Evolutionary conservation across 2,113 vertebrate genomes (phyloP).

Genomic region (Psittacara wagleri): DNA sequence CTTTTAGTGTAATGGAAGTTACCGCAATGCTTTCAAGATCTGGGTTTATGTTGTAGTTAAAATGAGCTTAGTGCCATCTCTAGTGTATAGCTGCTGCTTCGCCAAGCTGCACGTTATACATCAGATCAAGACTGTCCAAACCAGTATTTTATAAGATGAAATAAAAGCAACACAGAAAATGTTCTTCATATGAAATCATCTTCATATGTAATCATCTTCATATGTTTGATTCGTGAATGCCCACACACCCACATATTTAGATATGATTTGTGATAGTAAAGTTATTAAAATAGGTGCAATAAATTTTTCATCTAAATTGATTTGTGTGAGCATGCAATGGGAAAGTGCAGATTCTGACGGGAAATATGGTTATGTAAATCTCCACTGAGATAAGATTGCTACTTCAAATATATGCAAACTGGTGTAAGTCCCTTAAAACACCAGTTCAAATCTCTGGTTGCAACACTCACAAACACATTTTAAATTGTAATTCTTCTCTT

Average conservation of each 20-base stretch:
- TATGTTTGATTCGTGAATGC: background rate
- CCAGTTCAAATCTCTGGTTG: background rate
- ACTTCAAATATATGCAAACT: background rate
- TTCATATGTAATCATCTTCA: background rate
- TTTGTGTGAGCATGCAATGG: background rate
- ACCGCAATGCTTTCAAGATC: background rate
- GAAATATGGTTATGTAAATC: background rate
- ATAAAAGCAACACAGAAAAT: background rate
- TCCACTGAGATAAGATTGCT: background rate
- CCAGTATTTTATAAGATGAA: background rate
- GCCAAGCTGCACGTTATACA: background rate
- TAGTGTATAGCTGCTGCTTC: background rate
- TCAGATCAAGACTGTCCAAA: background rate
- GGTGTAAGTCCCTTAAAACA: background rate
- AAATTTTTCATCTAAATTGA: conserved; percentile 22
- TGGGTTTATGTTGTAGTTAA: background rate
- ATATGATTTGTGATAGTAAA: background rate
- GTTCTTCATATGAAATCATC: background rate
- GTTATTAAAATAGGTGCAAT: conserved; percentile 4
- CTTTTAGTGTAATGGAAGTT: conserved; percentile 45
- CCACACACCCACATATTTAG: background rate
- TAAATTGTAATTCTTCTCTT: background rate
- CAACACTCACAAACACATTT: background rate
- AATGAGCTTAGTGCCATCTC: conserved; percentile 21
- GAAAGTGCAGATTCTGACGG: background rate